phyloP scores from a whole-genome alignment of 64 coral and sea anemone genomes.

The Orbicella faveolata region DNA sequence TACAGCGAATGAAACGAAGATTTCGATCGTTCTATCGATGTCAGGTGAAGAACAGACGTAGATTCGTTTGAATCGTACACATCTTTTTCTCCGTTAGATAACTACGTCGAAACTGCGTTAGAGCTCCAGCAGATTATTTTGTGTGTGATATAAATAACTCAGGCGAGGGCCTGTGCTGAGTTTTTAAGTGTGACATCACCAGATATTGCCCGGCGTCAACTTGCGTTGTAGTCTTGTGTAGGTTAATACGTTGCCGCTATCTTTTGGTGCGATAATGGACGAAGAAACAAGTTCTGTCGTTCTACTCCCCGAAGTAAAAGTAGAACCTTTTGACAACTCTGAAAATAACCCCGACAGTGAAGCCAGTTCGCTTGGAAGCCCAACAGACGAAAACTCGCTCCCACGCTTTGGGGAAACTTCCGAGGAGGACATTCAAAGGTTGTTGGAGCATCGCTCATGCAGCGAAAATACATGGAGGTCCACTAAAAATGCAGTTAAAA shows the following conservation, averaged over 20 bases:
- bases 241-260: neutral
- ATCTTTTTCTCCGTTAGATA: neutral
- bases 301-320: conserved; percentile 57
- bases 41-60: neutral
- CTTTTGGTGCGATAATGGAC: conserved; percentile 36
- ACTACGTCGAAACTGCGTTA: neutral
- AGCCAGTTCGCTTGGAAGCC: conserved; percentile 46
- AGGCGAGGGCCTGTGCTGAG: neutral
- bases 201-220: conserved; percentile 48
- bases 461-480: conserved; percentile 82
- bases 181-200: conserved; percentile 23
- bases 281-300: conserved; percentile 52
- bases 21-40: neutral
- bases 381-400: conserved; percentile 38
- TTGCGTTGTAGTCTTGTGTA: neutral
- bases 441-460: conserved; percentile 66
- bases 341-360: conserved; percentile 18
- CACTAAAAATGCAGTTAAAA: conserved; percentile 76
- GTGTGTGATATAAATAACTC: neutral
- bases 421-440: conserved; percentile 86
- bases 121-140: neutral
- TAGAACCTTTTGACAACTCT: conserved; percentile 40
- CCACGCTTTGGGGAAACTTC: conserved; percentile 83
- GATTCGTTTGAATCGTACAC: neutral
- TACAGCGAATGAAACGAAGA: neutral